phyloP scores from a whole-genome alignment of 30 jellyfish, hydroid and myxozoan species.

The Phacellophora camtschatica region DNA sequence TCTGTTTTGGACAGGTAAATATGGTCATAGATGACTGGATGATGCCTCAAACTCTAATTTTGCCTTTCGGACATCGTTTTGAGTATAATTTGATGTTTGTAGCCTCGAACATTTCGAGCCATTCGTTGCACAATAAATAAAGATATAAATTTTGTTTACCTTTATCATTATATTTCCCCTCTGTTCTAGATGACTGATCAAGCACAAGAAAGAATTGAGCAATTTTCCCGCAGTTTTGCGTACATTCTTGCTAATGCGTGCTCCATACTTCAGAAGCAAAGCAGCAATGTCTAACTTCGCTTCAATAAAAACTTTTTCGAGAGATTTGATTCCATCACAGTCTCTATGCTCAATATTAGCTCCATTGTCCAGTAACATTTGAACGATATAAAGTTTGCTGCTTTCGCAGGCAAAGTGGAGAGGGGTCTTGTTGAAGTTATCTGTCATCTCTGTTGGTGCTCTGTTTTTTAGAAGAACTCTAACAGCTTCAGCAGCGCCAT shows the following conservation, averaged over 20 bases:
- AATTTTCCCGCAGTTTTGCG: conserved; percentile 17
- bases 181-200: conserved; percentile 38
- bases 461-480: conserved; percentile 26
- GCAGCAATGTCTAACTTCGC: conserved; percentile 12
- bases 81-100: neutral
- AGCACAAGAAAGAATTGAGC: conserved; percentile 17
- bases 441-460: conserved; percentile 31
- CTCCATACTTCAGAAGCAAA: conserved; percentile 36
- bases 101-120: neutral
- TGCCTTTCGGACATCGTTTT: too few relatives aligned
- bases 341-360: conserved; percentile 37
- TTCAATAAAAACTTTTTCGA: conserved; percentile 39
- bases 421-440: conserved; percentile 24
- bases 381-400: conserved; percentile 2
- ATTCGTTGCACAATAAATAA: neutral
- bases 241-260: conserved; percentile 39
- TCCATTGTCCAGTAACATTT: conserved; percentile 34
- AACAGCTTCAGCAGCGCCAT: conserved; percentile 34
- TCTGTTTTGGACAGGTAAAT: too few relatives aligned
- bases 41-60: too few relatives aligned
- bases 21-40: too few relatives aligned
- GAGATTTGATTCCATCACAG: conserved; percentile 11
- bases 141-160: conserved; percentile 18
- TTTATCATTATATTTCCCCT: conserved; percentile 51
- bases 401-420: conserved; percentile 47